Percentiles rank a stretch among this genome's conserved stretches.
phyloP scores from a whole-genome alignment of 2,888 invertebrate species.

The Callimorpha dominula region DNA sequence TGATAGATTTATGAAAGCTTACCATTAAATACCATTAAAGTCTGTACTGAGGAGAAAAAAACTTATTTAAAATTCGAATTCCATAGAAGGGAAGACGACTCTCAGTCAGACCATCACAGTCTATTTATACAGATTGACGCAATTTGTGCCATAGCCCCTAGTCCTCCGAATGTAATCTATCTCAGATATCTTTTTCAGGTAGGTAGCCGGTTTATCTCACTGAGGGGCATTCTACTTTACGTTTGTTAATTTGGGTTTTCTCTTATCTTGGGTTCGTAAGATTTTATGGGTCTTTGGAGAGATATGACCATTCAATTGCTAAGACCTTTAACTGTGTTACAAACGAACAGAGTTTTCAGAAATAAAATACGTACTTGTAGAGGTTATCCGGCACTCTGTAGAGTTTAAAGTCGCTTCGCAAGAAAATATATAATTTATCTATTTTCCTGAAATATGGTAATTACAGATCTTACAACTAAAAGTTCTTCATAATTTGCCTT shows the following conservation, averaged over 20 bases:
- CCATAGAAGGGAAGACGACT: background rate
- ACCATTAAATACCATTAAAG: background rate
- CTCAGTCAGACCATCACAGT: background rate
- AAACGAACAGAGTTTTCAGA: no score
- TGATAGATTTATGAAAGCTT: background rate
- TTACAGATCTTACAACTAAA: no score
- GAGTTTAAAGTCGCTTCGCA: no score
- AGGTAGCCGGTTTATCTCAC: background rate
- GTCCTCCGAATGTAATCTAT: background rate
- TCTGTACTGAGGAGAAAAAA: background rate
- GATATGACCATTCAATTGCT: background rate
- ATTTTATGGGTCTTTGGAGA: background rate
- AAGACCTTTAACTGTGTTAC: background rate
- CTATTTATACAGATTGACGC: background rate
- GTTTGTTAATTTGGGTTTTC: background rate
- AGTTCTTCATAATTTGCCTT: no score
- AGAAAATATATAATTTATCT: no score
- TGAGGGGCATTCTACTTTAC: background rate
- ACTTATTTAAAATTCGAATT: background rate
- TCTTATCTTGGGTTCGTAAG: background rate
- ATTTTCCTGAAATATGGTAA: no score
- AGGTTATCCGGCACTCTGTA: no score
- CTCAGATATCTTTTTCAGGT: background rate
- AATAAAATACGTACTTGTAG: no score
- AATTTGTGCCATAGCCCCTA: background rate